A percentile compares a stretch with the other conserved stretches of the same genome.
phyloP scores from a whole-genome alignment of 2,888 invertebrate genomes.

The Megastigmus dorsalis region DNA sequence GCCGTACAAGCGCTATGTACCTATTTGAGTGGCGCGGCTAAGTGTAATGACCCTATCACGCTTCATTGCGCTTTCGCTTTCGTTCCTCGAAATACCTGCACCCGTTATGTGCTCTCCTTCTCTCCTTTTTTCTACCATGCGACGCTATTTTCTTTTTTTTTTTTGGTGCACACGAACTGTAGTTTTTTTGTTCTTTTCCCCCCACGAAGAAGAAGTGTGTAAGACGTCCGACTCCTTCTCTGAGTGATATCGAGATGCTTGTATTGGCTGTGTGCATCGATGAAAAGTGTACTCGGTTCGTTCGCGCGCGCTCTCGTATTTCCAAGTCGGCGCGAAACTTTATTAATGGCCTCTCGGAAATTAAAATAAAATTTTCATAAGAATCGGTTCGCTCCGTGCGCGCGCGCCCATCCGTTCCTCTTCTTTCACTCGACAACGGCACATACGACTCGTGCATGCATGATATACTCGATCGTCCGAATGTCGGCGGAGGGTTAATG shows the following conservation, averaged over 20 bases:
- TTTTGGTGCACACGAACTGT: too few relatives aligned
- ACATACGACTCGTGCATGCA: too few relatives aligned
- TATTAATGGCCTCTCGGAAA: conserved; percentile 25
- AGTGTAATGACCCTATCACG: conserved; percentile 32
- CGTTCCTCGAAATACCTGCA: neutral
- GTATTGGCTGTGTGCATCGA: too few relatives aligned
- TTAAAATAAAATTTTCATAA: conserved; percentile 46
- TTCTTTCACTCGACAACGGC: too few relatives aligned
- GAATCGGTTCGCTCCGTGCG: conserved; percentile 35
- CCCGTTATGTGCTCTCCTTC: too few relatives aligned
- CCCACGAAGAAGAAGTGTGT: neutral
- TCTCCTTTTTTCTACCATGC: too few relatives aligned
- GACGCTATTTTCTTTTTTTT: neutral
- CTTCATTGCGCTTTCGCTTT: conserved; percentile 31
- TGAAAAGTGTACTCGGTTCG: neutral
- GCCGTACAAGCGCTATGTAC: too few relatives aligned
- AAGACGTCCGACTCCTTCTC: too few relatives aligned
- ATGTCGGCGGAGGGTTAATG: conserved; percentile 43
- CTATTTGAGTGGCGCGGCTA: conserved; percentile 5
- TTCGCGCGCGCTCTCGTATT: neutral
- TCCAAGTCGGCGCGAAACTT: neutral
- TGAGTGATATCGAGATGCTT: too few relatives aligned
- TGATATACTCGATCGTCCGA: neutral
- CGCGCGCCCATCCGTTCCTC: conserved; percentile 31
- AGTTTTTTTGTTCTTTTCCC: too few relatives aligned